phyloP scores from a whole-genome alignment of 2,888 invertebrate species.

The Troides helena region DNA sequence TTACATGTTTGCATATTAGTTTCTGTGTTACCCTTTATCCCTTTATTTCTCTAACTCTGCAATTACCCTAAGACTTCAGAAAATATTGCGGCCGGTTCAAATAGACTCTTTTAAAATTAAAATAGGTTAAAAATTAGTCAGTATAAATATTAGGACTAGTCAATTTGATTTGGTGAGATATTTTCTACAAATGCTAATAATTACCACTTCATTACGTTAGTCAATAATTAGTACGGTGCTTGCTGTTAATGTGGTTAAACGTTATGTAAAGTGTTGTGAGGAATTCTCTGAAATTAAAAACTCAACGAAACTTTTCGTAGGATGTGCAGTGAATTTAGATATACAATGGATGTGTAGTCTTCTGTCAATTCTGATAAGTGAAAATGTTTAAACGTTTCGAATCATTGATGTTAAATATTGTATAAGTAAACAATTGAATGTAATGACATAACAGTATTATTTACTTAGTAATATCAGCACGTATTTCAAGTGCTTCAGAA shows the following conservation, averaged over 20 bases:
- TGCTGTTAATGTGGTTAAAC: constrained; percentile 63
- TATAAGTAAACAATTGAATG: constrained; percentile 57
- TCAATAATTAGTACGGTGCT: constrained; percentile 73
- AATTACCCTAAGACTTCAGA: constrained; percentile 12
- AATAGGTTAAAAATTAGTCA: constrained; percentile 58
- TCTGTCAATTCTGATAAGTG: constrained; percentile 53
- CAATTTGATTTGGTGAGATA: constrained; percentile 76
- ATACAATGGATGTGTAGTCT: constrained; percentile 26
- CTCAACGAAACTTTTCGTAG: constrained; percentile 58
- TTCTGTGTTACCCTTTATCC: constrained; percentile 36
- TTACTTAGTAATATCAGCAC: constrained; percentile 37
- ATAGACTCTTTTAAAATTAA: constrained; percentile 71
- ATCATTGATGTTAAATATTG: constrained; percentile 65
- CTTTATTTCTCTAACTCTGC: constrained; percentile 35
- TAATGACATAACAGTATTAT: constrained; percentile 48
- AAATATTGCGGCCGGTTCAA: constrained; percentile 73
- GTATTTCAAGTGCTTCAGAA: constrained; percentile 39
- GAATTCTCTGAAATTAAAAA: constrained; percentile 47
- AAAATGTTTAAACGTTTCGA: constrained; percentile 59
- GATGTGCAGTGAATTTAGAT: constrained; percentile 48
- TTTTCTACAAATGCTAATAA: constrained; percentile 73
- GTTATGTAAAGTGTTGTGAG: constrained; percentile 52
- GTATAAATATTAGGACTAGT: constrained; percentile 75
- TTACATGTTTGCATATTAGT: constrained; percentile 42
- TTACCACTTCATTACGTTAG: constrained; percentile 63